These are phyloP conservation scores for Drosophila mauritiana DNA, from an alignment of 1,140 invertebrate species.

Conservation along the genomic window DNA sequence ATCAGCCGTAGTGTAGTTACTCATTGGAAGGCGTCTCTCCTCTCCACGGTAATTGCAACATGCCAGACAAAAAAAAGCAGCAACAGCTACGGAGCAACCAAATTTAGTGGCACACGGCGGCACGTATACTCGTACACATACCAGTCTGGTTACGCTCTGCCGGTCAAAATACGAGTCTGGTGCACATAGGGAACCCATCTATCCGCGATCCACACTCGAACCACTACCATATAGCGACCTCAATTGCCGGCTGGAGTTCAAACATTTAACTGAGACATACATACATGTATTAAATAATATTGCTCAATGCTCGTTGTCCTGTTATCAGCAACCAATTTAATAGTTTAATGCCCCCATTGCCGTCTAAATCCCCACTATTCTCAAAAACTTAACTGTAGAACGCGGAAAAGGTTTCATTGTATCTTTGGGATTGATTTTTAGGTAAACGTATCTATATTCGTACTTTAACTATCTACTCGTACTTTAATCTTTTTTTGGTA, in stretches of 20 bases:
- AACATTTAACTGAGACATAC: slow-evolving; percentile 14
- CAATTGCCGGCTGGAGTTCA: slow-evolving; percentile 54
- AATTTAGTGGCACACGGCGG: slow-evolving; percentile 63
- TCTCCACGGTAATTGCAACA: slow-evolving; percentile 55
- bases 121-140: slow-evolving; percentile 36
- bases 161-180: slow-evolving; percentile 64
- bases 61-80: slow-evolving; percentile 51
- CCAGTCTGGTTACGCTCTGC: slow-evolving; percentile 75
- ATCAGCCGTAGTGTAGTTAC: slow-evolving; percentile 32
- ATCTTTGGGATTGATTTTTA: too few relatives aligned
- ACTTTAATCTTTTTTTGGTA: too few relatives aligned
- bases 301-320: slow-evolving; percentile 13
- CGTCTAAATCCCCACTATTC: not conserved
- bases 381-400: not conserved
- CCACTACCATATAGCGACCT: slow-evolving; percentile 10
- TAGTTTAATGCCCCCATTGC: not conserved
- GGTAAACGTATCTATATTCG: too few relatives aligned
- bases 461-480: too few relatives aligned
- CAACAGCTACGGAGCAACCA: slow-evolving; percentile 35
- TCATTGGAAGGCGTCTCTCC: slow-evolving; percentile 45
- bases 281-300: slow-evolving; percentile 25
- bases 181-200: slow-evolving; percentile 49
- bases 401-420: not conserved
- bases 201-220: slow-evolving; percentile 24
- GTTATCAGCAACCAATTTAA: slow-evolving; percentile 8